Conservation (phyloP, 2,113 vertebrate species). For the Onychostruthus taczanowskii region DNA sequence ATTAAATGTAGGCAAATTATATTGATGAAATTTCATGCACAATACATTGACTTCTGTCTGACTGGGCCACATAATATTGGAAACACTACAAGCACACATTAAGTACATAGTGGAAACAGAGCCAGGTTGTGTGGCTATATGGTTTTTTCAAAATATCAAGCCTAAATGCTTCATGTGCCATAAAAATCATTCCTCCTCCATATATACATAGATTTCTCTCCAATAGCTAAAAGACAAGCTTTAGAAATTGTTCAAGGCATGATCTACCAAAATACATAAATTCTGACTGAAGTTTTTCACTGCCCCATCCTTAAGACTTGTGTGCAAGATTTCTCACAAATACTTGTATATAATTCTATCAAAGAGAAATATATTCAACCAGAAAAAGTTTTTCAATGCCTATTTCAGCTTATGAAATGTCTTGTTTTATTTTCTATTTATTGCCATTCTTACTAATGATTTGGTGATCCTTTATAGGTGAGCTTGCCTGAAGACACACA, state of each 20-base stretch:
- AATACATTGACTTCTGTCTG: background rate
- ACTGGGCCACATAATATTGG: too few relatives aligned
- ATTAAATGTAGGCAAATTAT: background rate
- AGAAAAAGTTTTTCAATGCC: background rate
- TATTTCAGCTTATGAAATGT: background rate
- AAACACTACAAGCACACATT: background rate
- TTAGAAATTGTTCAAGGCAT: background rate
- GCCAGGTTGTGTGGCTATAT: background rate
- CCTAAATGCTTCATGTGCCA: background rate
- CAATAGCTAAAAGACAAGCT: background rate
- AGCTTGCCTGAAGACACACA: background rate
- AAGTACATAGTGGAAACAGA: background rate
- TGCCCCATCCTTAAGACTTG: background rate
- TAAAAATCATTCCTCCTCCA: background rate
- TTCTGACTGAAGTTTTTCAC: background rate
- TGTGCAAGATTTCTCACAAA: background rate
- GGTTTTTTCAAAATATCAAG: background rate
- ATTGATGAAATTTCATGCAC: background rate
- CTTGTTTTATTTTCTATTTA: background rate
- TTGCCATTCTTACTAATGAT: background rate
- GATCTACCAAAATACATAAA: background rate
- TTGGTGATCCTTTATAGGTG: background rate
- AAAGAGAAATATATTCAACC: background rate
- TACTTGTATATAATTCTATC: background rate
- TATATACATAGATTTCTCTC: background rate